Conservation (phyloP, 2,797 vertebrate species). For the Peromyscus melanophrys region DNA sequence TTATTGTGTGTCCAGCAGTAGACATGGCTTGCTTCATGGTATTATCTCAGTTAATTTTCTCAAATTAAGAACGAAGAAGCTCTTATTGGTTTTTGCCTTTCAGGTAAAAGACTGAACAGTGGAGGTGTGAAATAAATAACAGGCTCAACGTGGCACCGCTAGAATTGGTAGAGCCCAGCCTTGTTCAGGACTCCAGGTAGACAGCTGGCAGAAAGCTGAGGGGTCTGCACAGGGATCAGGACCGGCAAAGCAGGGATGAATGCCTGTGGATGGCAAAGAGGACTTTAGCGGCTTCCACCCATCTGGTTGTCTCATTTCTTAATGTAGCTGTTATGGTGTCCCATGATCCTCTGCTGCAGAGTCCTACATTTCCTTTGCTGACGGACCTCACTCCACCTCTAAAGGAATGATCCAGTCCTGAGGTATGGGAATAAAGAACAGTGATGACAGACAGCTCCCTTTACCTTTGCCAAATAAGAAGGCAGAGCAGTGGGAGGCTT, state of each 20-base stretch:
- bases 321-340: not conserved
- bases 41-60: conserved; percentile 17
- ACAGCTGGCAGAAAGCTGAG: not conserved
- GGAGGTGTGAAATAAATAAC: not conserved
- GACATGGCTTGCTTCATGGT: not conserved
- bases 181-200: not conserved
- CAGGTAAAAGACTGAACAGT: not conserved
- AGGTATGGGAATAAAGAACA: not conserved
- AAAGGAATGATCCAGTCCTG: not conserved
- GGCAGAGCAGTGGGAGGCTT: not conserved
- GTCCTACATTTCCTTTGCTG: not conserved
- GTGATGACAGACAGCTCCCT: not conserved
- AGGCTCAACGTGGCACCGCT: not conserved
- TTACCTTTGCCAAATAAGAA: not conserved
- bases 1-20: too few relatives aligned
- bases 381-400: not conserved
- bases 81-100: not conserved
- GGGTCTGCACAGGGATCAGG: not conserved
- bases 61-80: not conserved
- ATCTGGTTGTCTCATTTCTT: not conserved
- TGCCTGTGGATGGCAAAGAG: fast-evolving
- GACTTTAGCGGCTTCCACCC: too few relatives aligned
- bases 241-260: not conserved
- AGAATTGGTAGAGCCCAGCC: not conserved
- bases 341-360: not conserved